Evolutionary conservation across 1,140 invertebrate species (phyloP), one percentile per base, ranked within the genome.

Genomic region (Meloidogyne exigua): DNA sequence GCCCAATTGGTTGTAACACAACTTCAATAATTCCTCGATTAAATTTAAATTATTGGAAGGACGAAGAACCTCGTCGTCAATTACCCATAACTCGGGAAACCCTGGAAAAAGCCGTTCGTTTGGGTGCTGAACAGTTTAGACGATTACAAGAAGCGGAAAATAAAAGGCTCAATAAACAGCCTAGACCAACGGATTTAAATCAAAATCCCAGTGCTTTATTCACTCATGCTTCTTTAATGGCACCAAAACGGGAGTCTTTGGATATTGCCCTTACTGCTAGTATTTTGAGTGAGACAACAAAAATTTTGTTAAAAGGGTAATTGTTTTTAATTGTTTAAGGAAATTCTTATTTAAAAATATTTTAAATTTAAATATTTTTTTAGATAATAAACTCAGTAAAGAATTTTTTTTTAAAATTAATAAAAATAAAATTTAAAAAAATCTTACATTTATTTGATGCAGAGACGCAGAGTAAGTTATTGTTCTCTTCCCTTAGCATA

Each of bases 1-100:
- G 82, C 65, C 85, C 84, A 13, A 68, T 86, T n/a, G 71, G 64
- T 36, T 86, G 84, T 57, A 87, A 87, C 67, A 84, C 81, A 1
- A 79, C 84, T 11, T 76, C 86, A 10, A 39, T 76, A 12, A 80
- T 86, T 64, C 74, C 70, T 15, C 49, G 69, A 63, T 44, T 77
- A n/a, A 70, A 86, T 71, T 67, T 85, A 7, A 74, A 77, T 25
- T 32, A 76, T 25, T 86, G 86, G 84, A 80, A 80, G 25, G 84
- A 86, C 26, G 74, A 79, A 42, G 84, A 86, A 62, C 84, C 79
- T 12, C 76, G 82, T 21, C 64, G 75, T 21, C 72, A 68, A 23
- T 70, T 86, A 10, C 84, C 85, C 49, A 86, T 86, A 26, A 86
- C 84, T 28, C 80, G 84, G 42, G 79, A 86, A 62, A 83, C 83